Evolutionary conservation across 2,888 invertebrate species (phyloP), one percentile per base, ranked within the genome.

Genomic region (Globia sparganii): DNA sequence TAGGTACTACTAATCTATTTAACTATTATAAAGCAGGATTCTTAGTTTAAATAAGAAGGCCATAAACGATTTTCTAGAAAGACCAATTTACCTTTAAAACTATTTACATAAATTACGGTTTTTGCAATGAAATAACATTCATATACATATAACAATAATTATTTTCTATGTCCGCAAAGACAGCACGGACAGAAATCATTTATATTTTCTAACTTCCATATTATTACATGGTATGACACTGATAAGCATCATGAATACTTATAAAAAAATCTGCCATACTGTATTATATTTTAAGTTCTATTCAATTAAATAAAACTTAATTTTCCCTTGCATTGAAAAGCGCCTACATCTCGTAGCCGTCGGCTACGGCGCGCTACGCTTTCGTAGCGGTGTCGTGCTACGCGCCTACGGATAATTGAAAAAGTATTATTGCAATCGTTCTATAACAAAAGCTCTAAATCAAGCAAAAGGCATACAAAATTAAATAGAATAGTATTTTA

Each of bases 301-400:
- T 25, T 28, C 13, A 46, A 37, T 34, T 13, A 15, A 21, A 59
- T 28, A 25, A 21, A 21, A 49, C 11, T 9, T 11, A 0, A 37
- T 43, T 73, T 70, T 25, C 53, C 34, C 21, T 59, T 2, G 15
- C 13, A 46, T 46, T 66, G 28, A 65, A 65, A 66, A 80, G 65
- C 61, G 71, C 68, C 56, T 61, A 71, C 31, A 34, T 31, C 31
- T 43, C 82, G 85, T 78, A 78, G 78, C 86, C 84, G 86, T 46
- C 86, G 83, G 86, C 84, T 84, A 84, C 83, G 74, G 15, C 28
- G 73, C 49, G 75, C 86, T 85, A 84, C 86, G 82, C 6, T 28
- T 15, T n/a, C 86, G 83, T 85, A 82, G 83, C 69, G 5, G 25
- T 4, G 13, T 9, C 18, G 34, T 68, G 73, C 78, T 83, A 83